Evolutionary conservation across 2,888 invertebrate genomes (phyloP), one percentile per base, ranked within the genome.

Genomic region (Cephus pulcher): DNA sequence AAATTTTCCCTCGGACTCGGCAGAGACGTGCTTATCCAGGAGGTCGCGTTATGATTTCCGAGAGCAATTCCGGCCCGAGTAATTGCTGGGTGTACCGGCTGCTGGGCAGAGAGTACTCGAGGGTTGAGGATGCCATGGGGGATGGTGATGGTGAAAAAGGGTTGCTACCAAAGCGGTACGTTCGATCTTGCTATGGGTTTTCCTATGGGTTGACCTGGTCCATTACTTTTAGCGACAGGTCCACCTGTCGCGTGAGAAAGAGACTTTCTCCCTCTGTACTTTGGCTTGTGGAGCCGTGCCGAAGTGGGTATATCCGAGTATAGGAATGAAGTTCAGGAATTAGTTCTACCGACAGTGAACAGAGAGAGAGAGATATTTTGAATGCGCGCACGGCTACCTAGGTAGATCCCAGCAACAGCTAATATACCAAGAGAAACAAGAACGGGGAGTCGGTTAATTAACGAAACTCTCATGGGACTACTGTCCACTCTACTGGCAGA

Each of bases 381-480:
- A 86, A 86, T 84, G 86, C 86, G 86, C 85, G 85, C 87, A 82
- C 86, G 86, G 56, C 23, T 56, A 56, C 56, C 23, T 15, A 23
- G 6, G 23, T 56, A 9, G 56, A 56, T 56, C 56, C 56, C 9
- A 56, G 23, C 23, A 23, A 56, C 56, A 56, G 56, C 56, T 56
- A 56, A 56, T 56, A 23, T 56, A 56, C 56, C 56, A 56, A 56
- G 56, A 56, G 56, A 23, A 56, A 23, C 15, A 23, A 23, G 87
- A 86, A 85, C 84, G 87, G 82, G 85, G 88, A 89, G 86, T 88
- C 87, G 88, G 89, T 90, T 90, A 90, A 88, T 88, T 88, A 90
- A 90, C 89, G 89, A 88, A 89, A 88, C 85, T 87, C 89, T 89
- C 90, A 88, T 88, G 90, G 90, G 89, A 89, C 82, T 80, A 85